These are phyloP conservation scores for Scaptomyza pallida DNA, from an alignment of 1,140 invertebrate species.

Conservation along the genomic window DNA sequence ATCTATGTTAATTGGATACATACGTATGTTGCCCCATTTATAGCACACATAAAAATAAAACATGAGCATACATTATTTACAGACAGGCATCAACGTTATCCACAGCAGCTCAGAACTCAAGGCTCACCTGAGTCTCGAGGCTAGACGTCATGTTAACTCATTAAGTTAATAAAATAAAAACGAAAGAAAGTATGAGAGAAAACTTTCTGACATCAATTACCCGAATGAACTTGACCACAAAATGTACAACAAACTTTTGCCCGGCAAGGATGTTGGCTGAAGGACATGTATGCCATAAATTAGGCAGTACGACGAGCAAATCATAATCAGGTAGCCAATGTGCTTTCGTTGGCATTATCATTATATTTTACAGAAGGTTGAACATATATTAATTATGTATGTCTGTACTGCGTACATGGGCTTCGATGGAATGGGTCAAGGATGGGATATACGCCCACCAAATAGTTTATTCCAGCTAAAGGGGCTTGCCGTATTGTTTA, in stretches of 20 bases:
- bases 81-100: neutral
- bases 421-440: slow-evolving; percentile 3
- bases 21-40: neutral
- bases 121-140: neutral
- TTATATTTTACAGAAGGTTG: slow-evolving; percentile 26
- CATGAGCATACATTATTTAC: neutral
- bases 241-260: neutral
- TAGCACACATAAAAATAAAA: neutral
- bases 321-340: slow-evolving; percentile 48
- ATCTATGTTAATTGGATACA: neutral
- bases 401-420: slow-evolving; percentile 1
- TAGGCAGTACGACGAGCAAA: slow-evolving; percentile 25
- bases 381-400: slow-evolving; percentile 39
- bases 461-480: slow-evolving; percentile 13
- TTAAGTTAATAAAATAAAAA: slow-evolving; percentile 24
- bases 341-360: slow-evolving; percentile 7
- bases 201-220: slow-evolving; percentile 28
- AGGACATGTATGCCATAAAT: slow-evolving; percentile 57
- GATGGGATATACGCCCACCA: slow-evolving; percentile 18
- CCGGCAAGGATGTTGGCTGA: slow-evolving; percentile 14
- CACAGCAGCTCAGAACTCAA: neutral
- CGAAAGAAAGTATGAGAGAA: neutral
- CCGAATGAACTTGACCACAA: slow-evolving; percentile 12
- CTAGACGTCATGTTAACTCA: slow-evolving; percentile 16
- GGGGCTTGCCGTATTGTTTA: slow-evolving; percentile 52